Evolutionary conservation across 2,113 vertebrate species (phyloP).

Genomic region (Catharus fuscescens): DNA sequence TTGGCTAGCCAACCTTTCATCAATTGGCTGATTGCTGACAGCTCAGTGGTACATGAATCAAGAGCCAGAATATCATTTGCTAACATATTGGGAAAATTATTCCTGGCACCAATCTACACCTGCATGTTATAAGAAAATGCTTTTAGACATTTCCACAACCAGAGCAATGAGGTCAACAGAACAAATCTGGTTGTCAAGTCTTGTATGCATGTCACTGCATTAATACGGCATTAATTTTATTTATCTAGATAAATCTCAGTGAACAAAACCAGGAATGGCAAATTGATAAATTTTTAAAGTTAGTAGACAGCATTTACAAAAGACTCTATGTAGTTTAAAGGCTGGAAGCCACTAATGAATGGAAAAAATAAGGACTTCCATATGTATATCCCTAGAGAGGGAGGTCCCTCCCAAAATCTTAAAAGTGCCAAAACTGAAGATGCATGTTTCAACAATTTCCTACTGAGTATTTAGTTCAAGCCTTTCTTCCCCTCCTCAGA

Average conservation of each 20-base stretch:
- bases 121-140: background rate
- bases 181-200: background rate
- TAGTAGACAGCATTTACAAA: background rate
- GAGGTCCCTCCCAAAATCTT: background rate
- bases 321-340: background rate
- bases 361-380: background rate
- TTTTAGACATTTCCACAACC: background rate
- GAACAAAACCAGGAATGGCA: background rate
- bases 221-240: background rate
- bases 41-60: conserved; percentile 39
- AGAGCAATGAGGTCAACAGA: background rate
- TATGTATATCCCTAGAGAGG: background rate
- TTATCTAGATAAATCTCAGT: background rate
- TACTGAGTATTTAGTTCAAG: background rate
- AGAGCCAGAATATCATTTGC: conserved; percentile 41
- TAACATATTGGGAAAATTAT: conserved; percentile 32
- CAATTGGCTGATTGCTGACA: conserved; percentile 55
- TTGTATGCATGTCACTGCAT: background rate
- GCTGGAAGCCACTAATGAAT: background rate
- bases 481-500: background rate
- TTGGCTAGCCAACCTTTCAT: conserved; percentile 52
- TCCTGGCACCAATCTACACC: conserved; percentile 21
- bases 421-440: background rate
- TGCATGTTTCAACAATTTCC: background rate
- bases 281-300: background rate